Conservation (phyloP, 2,113 vertebrate species). For the Empidonax traillii region DNA sequence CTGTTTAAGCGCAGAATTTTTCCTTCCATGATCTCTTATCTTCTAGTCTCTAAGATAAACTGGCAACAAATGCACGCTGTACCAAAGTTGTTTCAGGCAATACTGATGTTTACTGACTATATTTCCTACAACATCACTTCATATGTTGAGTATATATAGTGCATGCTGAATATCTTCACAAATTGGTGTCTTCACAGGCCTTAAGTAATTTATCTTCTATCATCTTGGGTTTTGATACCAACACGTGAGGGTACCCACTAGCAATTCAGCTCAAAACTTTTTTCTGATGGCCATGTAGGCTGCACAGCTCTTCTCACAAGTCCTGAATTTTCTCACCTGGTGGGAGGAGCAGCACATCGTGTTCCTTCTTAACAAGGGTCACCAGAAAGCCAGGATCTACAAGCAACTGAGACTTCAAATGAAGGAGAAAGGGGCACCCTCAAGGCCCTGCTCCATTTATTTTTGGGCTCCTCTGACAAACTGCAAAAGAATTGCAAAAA, state of each 20-base stretch:
- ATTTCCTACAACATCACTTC: not conserved
- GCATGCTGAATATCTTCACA: not conserved
- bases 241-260: fast-evolving
- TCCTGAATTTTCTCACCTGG: not conserved
- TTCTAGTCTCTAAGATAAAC: not conserved
- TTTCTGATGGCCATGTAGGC: not conserved
- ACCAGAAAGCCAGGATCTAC: not conserved
- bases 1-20: not conserved
- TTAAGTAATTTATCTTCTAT: not conserved
- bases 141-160: not conserved
- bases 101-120: not conserved
- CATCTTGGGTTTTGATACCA: not conserved
- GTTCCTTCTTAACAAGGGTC: not conserved
- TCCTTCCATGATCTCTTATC: not conserved
- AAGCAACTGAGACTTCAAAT: not conserved
- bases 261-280: not conserved
- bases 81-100: not conserved
- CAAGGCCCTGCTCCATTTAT: not conserved
- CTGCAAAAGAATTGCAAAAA: not conserved
- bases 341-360: not conserved
- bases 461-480: not conserved
- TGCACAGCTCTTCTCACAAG: not conserved
- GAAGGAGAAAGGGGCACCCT: not conserved
- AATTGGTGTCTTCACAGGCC: not conserved
- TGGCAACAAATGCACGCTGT: not conserved